Conservation (phyloP, 2,797 vertebrate species). For the Falco berigora region DNA sequence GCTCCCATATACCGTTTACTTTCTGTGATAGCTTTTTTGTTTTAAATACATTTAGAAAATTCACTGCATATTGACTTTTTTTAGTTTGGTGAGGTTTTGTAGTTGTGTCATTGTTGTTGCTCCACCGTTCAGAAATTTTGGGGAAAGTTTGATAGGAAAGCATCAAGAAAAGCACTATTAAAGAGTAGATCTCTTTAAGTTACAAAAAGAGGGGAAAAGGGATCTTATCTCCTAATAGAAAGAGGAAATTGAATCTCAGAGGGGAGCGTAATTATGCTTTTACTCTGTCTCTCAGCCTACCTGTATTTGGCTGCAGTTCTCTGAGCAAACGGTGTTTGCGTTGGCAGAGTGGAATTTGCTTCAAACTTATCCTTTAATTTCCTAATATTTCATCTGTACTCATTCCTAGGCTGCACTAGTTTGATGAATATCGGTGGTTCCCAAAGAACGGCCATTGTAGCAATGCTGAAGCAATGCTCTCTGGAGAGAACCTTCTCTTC, state of each 20-base stretch:
- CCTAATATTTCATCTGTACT: not conserved
- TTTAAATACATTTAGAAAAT: not conserved
- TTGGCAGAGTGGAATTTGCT: not conserved
- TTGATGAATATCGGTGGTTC: not conserved
- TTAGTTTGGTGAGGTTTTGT: not conserved
- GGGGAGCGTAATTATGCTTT: not conserved
- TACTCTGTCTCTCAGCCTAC: not conserved
- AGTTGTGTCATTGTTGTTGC: fast-evolving
- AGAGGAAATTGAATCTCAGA: not conserved
- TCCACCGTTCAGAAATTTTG: not conserved
- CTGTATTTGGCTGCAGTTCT: not conserved
- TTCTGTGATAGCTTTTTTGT: not conserved
- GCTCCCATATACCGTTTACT: not conserved
- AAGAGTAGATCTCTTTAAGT: not conserved
- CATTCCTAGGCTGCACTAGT: not conserved
- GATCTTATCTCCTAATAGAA: not conserved
- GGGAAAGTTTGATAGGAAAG: not conserved
- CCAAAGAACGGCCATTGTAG: not conserved
- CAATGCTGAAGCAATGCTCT: not conserved
- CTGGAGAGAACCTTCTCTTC: not conserved
- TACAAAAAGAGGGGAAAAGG: not conserved
- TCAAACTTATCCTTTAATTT: not conserved
- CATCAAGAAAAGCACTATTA: not conserved
- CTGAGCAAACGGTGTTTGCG: not conserved
- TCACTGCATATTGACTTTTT: not conserved